phyloP scores from a whole-genome alignment of 2,797 vertebrate species.

The Peromyscus nudipes region DNA sequence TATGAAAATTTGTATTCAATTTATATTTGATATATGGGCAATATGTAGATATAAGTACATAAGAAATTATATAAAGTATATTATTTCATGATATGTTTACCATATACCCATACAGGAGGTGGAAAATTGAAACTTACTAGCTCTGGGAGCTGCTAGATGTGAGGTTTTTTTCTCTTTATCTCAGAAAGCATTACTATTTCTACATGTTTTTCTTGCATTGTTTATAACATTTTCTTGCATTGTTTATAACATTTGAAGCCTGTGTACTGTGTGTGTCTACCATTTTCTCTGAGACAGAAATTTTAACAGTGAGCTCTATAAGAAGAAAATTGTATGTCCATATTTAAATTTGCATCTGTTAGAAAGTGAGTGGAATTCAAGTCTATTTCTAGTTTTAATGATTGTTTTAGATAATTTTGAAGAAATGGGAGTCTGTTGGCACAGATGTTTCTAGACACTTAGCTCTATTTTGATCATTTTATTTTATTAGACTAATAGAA shows the following conservation, averaged over 20 bases:
- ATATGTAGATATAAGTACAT: not conserved
- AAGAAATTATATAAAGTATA: not conserved
- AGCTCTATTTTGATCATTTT: not conserved
- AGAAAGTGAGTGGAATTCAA: not conserved
- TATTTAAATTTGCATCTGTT: not conserved
- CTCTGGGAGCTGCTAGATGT: not conserved
- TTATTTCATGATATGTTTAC: slow-evolving; percentile 1
- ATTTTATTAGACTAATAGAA: not conserved
- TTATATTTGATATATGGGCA: not conserved
- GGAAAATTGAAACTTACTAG: not conserved
- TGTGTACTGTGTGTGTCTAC: not conserved
- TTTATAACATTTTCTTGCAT: no score
- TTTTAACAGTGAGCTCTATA: not conserved
- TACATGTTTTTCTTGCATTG: no score
- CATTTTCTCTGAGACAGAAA: not conserved
- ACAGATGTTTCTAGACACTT: not conserved
- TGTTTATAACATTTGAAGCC: not conserved
- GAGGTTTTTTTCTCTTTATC: not conserved
- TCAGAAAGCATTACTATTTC: not conserved
- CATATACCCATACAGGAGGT: not conserved
- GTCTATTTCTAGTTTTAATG: not conserved
- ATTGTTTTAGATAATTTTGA: not conserved
- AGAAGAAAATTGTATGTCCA: not conserved
- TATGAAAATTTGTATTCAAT: not conserved
- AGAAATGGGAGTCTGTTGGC: not conserved